Evolutionary conservation across 2,113 vertebrate genomes (phyloP).

Genomic region (Stictonetta naevosa): DNA sequence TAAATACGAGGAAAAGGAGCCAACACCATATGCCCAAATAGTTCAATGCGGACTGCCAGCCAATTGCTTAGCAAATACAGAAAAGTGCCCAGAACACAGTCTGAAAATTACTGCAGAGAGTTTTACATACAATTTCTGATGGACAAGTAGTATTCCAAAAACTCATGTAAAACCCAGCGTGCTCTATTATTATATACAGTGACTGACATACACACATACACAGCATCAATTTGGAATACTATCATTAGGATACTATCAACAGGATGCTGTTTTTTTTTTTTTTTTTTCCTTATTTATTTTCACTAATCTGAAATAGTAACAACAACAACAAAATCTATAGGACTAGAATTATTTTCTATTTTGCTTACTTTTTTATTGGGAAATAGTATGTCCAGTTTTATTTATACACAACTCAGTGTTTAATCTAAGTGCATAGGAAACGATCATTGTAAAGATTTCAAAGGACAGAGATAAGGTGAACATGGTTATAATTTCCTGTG

Average conservation of each 20-base stretch:
- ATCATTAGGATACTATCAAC: background rate
- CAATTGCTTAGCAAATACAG: background rate
- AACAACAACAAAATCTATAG: background rate
- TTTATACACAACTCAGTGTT: background rate
- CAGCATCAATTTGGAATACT: background rate
- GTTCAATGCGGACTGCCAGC: background rate
- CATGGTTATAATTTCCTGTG: background rate
- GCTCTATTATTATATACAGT: background rate
- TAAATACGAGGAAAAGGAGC: background rate
- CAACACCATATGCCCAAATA: background rate
- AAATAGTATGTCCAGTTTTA: background rate
- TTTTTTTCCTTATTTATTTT: background rate
- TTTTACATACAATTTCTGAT: constrained; percentile 4
- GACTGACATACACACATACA: background rate
- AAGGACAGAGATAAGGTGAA: background rate
- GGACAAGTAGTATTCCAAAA: background rate
- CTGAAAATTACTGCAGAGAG: constrained; percentile 32
- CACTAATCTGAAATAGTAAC: background rate
- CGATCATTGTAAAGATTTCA: background rate
- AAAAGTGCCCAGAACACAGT: background rate
- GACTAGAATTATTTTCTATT: background rate
- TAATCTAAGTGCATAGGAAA: background rate
- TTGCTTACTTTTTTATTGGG: background rate
- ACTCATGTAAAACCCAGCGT: background rate
- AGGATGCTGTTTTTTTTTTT: background rate